Conservation (phyloP, 2,888 invertebrate genomes). For the Baccha elongata region DNA sequence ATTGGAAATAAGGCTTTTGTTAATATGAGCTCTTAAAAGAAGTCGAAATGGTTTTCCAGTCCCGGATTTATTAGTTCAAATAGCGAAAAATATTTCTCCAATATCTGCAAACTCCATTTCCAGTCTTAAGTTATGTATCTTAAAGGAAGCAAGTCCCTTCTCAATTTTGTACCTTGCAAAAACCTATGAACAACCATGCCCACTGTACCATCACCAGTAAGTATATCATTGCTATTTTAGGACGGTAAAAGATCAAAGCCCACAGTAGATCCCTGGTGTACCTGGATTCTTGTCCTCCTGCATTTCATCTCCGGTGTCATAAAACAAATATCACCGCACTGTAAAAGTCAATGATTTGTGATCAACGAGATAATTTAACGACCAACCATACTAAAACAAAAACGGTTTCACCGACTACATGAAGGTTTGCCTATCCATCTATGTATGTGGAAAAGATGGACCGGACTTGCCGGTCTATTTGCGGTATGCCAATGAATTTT, state of each 20-base stretch:
- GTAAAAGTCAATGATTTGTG: constrained; percentile 76
- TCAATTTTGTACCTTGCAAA: not conserved
- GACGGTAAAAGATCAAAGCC: constrained; percentile 69
- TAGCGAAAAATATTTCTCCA: too few relatives aligned
- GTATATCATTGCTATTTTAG: constrained; percentile 30
- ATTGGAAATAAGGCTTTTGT: too few relatives aligned
- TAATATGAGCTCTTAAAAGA: too few relatives aligned
- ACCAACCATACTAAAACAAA: constrained; percentile 70
- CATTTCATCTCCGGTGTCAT: constrained; percentile 75
- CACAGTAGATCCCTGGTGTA: constrained; percentile 48
- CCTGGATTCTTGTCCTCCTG: constrained; percentile 65
- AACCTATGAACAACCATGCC: not conserved
- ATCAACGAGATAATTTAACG: constrained; percentile 75
- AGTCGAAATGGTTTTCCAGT: too few relatives aligned
- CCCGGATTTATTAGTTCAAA: too few relatives aligned
- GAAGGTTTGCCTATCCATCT: constrained; percentile 22
- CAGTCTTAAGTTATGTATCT: too few relatives aligned
- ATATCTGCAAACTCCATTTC: too few relatives aligned
- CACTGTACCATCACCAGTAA: not conserved
- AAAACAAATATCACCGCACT: constrained; percentile 76
- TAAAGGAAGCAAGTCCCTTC: not conserved
- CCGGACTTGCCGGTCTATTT: constrained; percentile 42
- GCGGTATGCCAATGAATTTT: constrained; percentile 49
- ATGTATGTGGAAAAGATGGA: constrained; percentile 22
- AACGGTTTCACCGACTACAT: constrained; percentile 16